Percentiles rank a stretch among this genome's conserved stretches.
Evolutionary conservation across 1,140 invertebrate genomes (phyloP).

Genomic region (Chelonus insularis): DNA sequence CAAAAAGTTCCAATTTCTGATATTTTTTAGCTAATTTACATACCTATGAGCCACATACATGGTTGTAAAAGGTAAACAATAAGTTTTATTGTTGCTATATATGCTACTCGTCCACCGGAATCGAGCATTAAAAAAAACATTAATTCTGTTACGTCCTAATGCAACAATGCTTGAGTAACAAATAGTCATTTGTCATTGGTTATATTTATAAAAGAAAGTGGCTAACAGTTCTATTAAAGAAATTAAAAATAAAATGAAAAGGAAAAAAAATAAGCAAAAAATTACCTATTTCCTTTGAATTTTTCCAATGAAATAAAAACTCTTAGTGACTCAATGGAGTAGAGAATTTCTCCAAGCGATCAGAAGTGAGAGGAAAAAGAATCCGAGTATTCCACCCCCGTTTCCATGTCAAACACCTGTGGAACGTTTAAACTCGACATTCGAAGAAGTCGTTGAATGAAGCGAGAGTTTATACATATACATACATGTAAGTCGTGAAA

Average conservation of each 20-base stretch:
- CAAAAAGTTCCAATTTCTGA: constrained; percentile 10
- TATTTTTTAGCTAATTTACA: constrained; percentile 26
- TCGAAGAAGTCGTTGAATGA: constrained; percentile 6
- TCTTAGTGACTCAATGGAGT: background rate
- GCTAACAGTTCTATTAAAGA: background rate
- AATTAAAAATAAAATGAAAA: too few relatives aligned
- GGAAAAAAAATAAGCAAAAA: too few relatives aligned
- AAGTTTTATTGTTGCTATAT: constrained; percentile 44
- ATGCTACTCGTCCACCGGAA: constrained; percentile 41
- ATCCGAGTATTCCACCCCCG: background rate
- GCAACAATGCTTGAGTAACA: constrained; percentile 12
- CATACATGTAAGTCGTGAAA: background rate
- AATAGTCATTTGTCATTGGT: background rate
- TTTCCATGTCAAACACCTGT: constrained; percentile 10
- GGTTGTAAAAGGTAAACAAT: constrained; percentile 46
- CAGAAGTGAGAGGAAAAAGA: constrained; percentile 10
- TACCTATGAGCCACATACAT: constrained; percentile 2
- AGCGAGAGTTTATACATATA: background rate
- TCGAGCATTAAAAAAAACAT: constrained; percentile 38
- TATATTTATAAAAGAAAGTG: background rate
- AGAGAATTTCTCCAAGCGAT: constrained; percentile 1
- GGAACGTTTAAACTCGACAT: constrained; percentile 10
- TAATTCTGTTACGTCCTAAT: constrained; percentile 19
- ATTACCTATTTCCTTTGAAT: background rate
- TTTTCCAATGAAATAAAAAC: background rate